Evolutionary conservation across 2,888 invertebrate species (phyloP), one percentile per base, ranked within the genome.

Genomic region (Leptodirus hochenwartii): DNA sequence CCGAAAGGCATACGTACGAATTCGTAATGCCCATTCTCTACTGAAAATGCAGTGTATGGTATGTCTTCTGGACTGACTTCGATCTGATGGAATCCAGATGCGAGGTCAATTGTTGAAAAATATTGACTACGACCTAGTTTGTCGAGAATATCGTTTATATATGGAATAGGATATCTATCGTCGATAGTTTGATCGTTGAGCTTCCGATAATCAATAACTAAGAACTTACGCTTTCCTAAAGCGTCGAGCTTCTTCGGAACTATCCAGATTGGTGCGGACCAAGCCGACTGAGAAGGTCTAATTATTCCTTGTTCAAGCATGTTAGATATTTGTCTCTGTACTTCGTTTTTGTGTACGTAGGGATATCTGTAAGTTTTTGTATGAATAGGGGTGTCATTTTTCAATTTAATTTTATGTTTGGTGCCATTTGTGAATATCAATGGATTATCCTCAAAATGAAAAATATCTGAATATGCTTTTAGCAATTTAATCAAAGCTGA

Each of bases 81-180:
- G 2, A 51, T 46, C 31, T 52, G 49, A 27, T 45, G 43, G 27
- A 46, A 51, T 1, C 47, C 49, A 17, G 37, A 39, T 1, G 47
- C 43, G 4, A 49, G 30, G 31, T 51, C 47, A 3, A 50, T 25
- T 0, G 40, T 44, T 1, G 43, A 39, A 31, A 50, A 50, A 27
- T 44, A 49, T 15, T 41, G 29, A 13, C 41, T 41, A 29, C 39
- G 35, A 2, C 47, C 47, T 16, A 48, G 27, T 32, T 46, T 42
- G 25, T 49, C 46, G 13, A 50, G 31, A 4, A 49, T 38, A 10
- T 49, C 46, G 2, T 38, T 35, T 8, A 51, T 45, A 24, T 46
- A 43, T 35, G 41, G 46, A 14, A 49, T 32, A 2, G 43, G 46
- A 16, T 46, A 49, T 35, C 36, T 41, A 30, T 50, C 47, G 12